Percentiles rank a stretch among this genome's conserved stretches.
phyloP scores from a whole-genome alignment of 2,797 vertebrate genomes.

The Malacoraja senta region DNA sequence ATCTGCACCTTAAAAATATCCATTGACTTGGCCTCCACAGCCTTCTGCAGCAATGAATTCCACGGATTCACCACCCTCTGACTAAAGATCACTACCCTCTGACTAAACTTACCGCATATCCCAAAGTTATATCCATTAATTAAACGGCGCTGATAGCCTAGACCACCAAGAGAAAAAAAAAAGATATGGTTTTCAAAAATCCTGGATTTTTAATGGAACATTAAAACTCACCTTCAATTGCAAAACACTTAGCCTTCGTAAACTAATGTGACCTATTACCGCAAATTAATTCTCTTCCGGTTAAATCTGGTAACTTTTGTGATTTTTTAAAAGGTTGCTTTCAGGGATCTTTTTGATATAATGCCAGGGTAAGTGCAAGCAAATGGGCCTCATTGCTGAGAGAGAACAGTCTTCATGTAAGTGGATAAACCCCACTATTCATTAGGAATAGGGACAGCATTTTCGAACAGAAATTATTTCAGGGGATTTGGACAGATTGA shows the following conservation, averaged over 20 bases:
- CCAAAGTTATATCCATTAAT: not conserved
- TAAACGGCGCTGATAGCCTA: not conserved
- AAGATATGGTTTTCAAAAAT: not conserved
- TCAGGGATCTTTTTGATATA: not conserved
- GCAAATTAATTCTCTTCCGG: constrained; percentile 30
- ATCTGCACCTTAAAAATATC: too few relatives aligned
- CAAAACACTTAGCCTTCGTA: constrained; percentile 34
- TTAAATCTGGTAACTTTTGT: constrained; percentile 14
- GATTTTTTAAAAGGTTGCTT: constrained; percentile 10
- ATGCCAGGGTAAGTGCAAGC: constrained; percentile 6
- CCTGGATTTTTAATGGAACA: constrained; percentile 15
- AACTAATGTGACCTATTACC: not conserved
- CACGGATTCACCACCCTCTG: too few relatives aligned
- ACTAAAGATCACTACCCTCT: too few relatives aligned
- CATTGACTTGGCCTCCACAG: too few relatives aligned
- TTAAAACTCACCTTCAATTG: not conserved
- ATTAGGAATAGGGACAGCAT: not conserved
- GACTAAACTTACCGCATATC: not conserved
- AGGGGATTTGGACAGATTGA: constrained; percentile 3
- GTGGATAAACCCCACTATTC: constrained; percentile 17
- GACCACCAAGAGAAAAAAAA: not conserved
- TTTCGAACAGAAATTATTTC: not conserved
- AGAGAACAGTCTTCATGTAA: constrained; percentile 2
- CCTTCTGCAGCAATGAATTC: too few relatives aligned
- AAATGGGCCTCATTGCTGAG: constrained; percentile 10